These are phyloP conservation scores for Microctenopoma steveboyesi DNA, from an alignment of 2,797 vertebrate species.

Conservation along the genomic window DNA sequence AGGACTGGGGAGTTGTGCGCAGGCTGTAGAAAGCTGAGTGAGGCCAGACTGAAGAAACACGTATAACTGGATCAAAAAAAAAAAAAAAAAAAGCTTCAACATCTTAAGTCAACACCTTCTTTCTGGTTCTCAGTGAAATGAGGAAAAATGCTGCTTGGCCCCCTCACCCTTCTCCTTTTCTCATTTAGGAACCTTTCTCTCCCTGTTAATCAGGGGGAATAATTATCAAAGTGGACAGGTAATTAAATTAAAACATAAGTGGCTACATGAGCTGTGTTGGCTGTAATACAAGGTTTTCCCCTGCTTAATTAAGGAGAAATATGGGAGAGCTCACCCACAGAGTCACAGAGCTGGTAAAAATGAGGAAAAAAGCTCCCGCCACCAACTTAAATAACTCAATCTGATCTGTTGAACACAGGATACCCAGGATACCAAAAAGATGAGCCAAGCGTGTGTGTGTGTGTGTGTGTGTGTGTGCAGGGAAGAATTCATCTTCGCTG, in stretches of 20 bases:
- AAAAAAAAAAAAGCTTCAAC: conserved; percentile 27
- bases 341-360: conserved; percentile 73
- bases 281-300: conserved; percentile 82
- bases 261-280: conserved; percentile 83
- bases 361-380: conserved; percentile 48
- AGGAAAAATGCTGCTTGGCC: conserved; percentile 67
- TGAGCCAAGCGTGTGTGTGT: conserved; percentile 7
- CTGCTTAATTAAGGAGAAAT: conserved; percentile 86
- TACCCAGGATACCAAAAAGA: conserved; percentile 15
- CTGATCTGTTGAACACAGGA: conserved; percentile 40
- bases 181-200: conserved; percentile 79
- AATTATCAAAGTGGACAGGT: conserved; percentile 89
- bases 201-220: conserved; percentile 87
- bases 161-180: conserved; percentile 71
- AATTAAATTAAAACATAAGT: conserved; percentile 89
- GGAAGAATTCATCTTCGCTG: conserved; percentile 1
- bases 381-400: conserved; percentile 71
- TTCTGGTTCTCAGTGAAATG: conserved; percentile 71
- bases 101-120: conserved; percentile 63
- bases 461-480: neutral
- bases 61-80: conserved; percentile 30
- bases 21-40: conserved; percentile 12
- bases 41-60: neutral
- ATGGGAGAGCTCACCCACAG: conserved; percentile 77
- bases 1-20: neutral